Base-by-base conservation (phyloP, 2,888 invertebrate genomes). In the Amiota minor region DNA sequence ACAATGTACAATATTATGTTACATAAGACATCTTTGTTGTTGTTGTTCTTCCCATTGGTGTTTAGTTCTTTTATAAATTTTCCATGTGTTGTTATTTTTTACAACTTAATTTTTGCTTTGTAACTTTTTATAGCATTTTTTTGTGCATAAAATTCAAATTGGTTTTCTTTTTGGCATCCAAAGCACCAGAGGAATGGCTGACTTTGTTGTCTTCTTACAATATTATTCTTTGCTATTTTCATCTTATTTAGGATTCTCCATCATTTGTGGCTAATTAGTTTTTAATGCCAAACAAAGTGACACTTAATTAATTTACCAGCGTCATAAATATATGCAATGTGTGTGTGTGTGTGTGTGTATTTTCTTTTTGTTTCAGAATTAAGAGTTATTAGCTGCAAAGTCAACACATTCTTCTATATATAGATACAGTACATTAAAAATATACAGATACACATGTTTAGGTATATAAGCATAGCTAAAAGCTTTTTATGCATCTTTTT, bases 31-130 rank as follows among this genome's bases (percentile, higher is more conserved):
- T 35, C 35, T 2, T 35, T 35, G 2, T 35, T 35, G n/a, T n/a
- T n/a, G n/a, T n/a, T n/a, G n/a, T 6, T 35, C 35, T 6, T 8
- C 35, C 35, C 35, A 35, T 35, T 35, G 2, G 6, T 35, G 35
- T 35, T 6, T 59, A 18, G 62, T 35, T 18, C 45, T 35, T 18
- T 35, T 53, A 53, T 53, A n/a, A n/a, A 2, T 53, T 53, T 14
- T 62, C 1, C 12, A 8, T 35, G 35, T 35, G 35, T 35, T 78
- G 35, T 35, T 35, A 35, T 35, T 2, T 80, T 80, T 80, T 79
- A 77, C 77, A 83, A 85, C 83, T 82, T 78, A 78, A 83, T 83
- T 83, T 83, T 81, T 79, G 50, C 45, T 64, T 64, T 67, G 49
- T 12, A 11, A 50, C 12, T 68, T 68, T 53, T 68, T 68, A 68